Percentiles rank a stretch among this genome's conserved stretches.
Evolutionary conservation across 2,113 vertebrate species (phyloP).

Genomic region (Nothocercus nigrocapillus): DNA sequence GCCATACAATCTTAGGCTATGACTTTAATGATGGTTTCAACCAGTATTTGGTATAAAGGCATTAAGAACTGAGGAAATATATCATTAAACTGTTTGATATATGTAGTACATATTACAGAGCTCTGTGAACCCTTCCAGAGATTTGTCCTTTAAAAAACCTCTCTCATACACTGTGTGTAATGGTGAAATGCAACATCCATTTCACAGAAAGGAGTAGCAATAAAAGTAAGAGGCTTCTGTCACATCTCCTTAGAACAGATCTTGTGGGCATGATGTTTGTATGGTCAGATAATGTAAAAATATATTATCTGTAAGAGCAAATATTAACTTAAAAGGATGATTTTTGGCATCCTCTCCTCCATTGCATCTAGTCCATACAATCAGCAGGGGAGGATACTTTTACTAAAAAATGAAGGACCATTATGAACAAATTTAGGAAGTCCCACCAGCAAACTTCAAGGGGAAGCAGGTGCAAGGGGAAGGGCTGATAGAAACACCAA

Average conservation of each 20-base stretch:
- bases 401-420: no score
- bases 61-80: no score
- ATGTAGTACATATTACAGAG: neutral
- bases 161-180: neutral
- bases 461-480: neutral
- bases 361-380: neutral
- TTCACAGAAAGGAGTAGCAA: neutral
- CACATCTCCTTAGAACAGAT: conserved; percentile 13
- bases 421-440: neutral
- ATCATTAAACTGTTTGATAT: neutral
- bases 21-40: no score
- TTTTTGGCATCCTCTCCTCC: neutral
- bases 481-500: no score
- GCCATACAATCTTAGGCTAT: no score
- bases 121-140: neutral
- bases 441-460: neutral
- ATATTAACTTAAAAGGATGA: neutral
- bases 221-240: neutral
- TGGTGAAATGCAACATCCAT: neutral
- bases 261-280: neutral
- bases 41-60: no score
- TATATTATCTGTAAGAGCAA: neutral
- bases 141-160: neutral
- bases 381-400: neutral
- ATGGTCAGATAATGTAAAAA: neutral